phyloP scores from a whole-genome alignment of 2,888 invertebrate species.

The Eutolmus rufibarbis region DNA sequence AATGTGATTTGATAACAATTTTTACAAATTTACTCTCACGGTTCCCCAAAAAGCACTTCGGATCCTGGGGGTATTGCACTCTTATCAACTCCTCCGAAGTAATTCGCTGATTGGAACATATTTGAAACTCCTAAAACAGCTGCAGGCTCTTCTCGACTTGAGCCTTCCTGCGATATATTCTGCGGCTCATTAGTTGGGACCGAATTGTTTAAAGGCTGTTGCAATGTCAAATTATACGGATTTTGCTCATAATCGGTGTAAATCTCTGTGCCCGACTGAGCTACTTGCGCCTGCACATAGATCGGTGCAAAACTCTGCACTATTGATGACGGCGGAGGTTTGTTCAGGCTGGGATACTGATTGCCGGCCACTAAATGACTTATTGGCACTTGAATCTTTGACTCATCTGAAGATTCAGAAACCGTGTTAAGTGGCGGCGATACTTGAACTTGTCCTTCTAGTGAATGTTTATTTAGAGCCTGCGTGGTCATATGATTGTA shows the following conservation, averaged over 20 bases:
- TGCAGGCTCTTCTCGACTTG: conserved; percentile 25
- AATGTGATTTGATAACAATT: not conserved
- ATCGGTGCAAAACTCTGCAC: conserved; percentile 60
- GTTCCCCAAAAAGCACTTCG: conserved; percentile 68
- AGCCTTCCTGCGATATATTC: conserved; percentile 45
- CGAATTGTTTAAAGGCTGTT: conserved; percentile 49
- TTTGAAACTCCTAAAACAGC: conserved; percentile 57
- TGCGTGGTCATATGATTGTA: not conserved
- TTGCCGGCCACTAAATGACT: conserved; percentile 57
- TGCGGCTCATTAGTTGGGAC: conserved; percentile 42
- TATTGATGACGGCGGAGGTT: conserved; percentile 55
- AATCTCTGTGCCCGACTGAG: conserved; percentile 54
- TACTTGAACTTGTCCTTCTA: not conserved
- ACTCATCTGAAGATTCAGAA: conserved; percentile 3
- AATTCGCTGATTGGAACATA: conserved; percentile 71
- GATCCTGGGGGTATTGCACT: conserved; percentile 68
- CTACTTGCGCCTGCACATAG: conserved; percentile 50
- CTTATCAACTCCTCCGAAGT: conserved; percentile 68
- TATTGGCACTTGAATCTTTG: conserved; percentile 55
- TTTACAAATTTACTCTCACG: conserved; percentile 50
- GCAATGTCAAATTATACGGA: conserved; percentile 62
- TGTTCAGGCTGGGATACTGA: conserved; percentile 58
- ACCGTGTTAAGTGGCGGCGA: not conserved
- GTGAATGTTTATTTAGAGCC: conserved; percentile 44
- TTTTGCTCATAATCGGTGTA: conserved; percentile 61